Base-by-base conservation (phyloP, 2,888 invertebrate species). In the Zootermopsis nevadensis region DNA sequence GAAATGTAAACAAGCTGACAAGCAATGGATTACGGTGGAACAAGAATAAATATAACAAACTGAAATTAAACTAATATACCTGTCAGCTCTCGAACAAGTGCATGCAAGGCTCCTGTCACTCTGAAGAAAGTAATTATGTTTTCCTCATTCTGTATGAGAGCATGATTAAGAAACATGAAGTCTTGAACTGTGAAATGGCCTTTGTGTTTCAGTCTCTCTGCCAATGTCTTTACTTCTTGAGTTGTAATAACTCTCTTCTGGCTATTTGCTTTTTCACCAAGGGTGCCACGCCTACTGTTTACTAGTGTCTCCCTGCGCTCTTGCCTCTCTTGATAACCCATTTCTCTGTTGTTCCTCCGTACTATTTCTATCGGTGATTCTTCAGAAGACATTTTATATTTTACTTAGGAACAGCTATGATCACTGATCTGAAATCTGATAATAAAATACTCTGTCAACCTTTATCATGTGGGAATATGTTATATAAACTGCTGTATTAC, bases 51-150 rank as follows among this genome's bases (percentile, higher is more conserved):
- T 1, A 19, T 15, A 38, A 38, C 38, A 48, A 48, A 48, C 48
- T 22, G 3, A 48, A 48, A 48, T 2, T 48, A 15, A 12, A 48
- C 19, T 74, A 33, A 24, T 53, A 31, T 81, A 85, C 92, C 91
- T 86, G 91, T 89, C 27, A 93, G 86, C 86, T 93, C 92, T 31
- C 92, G 89, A 2, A 91, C 90, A 27, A 93, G 86, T 0, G 91
- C 91, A 84, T 90, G 88, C 53, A 93, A 85, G 19, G 91, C 89
- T 31, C 91, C 91, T 30, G 87, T 86, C 19, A 89, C 87, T 85
- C 88, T 87, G n/a, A 90, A 86, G 85, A 90, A 90, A 8, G 87
- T 85, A 60, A 88, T 86, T 55, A 90, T 89, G 83, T 89, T 88
- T 55, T 88, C 87, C 85, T 89, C 88, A 83, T 90, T 89, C 86